Conservation (phyloP, 2,888 invertebrate species). For the Cylloceria caligata region DNA sequence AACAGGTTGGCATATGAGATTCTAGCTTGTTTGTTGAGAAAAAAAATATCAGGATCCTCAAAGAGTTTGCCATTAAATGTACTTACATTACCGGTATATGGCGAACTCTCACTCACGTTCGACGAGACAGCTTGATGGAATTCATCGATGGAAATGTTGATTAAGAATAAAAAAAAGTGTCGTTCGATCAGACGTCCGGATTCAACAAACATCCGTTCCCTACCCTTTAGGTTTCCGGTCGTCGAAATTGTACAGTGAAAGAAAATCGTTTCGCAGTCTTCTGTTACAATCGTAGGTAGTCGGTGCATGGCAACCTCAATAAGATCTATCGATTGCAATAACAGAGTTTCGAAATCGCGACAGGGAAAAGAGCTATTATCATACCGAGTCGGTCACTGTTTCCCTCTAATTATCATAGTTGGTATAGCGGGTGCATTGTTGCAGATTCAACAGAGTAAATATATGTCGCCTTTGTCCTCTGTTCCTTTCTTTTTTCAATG, state of each 20-base stretch:
- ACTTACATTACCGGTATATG: background rate
- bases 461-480: background rate
- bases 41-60: slow-evolving; percentile 8
- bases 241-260: background rate
- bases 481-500: background rate
- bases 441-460: background rate
- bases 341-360: slow-evolving; percentile 60
- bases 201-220: background rate
- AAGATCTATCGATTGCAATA: slow-evolving; percentile 51
- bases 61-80: slow-evolving; percentile 25
- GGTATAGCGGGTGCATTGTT: slow-evolving; percentile 36
- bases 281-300: background rate
- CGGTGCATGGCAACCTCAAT: slow-evolving; percentile 1
- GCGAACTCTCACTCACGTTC: slow-evolving; percentile 21
- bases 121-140: background rate
- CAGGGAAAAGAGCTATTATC: slow-evolving; percentile 54
- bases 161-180: too few relatives aligned
- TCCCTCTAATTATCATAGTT: slow-evolving; percentile 56
- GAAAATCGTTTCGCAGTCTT: slow-evolving; percentile 10
- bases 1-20: background rate
- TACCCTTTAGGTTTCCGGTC: slow-evolving; percentile 1
- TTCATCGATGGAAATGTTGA: slow-evolving; percentile 13
- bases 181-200: slow-evolving; percentile 17
- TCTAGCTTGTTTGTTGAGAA: background rate
- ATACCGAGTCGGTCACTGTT: slow-evolving; percentile 58